Evolutionary conservation across 64 coral and sea anemone species (phyloP).

Genomic region (Catalaphyllia jardinei): DNA sequence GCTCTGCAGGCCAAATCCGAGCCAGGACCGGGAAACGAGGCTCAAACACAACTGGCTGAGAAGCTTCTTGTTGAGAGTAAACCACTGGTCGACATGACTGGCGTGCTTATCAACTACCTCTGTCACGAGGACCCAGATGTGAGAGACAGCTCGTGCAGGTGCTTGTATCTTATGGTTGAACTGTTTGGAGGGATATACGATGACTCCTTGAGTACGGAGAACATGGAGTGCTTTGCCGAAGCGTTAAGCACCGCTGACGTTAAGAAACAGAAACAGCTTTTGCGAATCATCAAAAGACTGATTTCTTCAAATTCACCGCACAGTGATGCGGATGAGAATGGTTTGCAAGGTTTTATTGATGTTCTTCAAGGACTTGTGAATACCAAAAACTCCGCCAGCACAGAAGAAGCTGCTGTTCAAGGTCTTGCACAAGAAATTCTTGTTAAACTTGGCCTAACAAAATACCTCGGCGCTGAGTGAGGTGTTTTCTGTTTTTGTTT

Average conservation of each 20-base stretch:
- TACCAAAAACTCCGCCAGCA: not conserved
- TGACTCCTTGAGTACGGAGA: conserved; percentile 80
- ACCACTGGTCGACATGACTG: conserved; percentile 90
- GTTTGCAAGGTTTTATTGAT: conserved; percentile 61
- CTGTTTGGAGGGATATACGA: conserved; percentile 89
- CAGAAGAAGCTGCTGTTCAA: conserved; percentile 38
- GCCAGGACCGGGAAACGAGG: conserved; percentile 12
- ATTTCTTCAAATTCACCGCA: conserved; percentile 69
- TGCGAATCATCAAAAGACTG: conserved; percentile 89
- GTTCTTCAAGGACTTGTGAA: conserved; percentile 35
- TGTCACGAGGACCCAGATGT: conserved; percentile 73
- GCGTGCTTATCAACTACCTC: conserved; percentile 82
- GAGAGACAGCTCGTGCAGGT: conserved; percentile 72
- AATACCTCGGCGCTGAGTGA: not conserved
- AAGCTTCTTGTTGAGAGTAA: conserved; percentile 80
- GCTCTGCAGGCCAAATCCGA: conserved; percentile 71
- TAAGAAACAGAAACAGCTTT: conserved; percentile 85
- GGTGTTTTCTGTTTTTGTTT: not conserved
- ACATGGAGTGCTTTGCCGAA: conserved; percentile 74
- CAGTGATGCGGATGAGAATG: not conserved
- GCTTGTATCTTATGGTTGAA: conserved; percentile 87
- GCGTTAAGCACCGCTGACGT: conserved; percentile 63
- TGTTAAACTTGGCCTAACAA: conserved; percentile 37
- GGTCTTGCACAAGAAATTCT: conserved; percentile 69
- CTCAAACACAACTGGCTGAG: conserved; percentile 65